phyloP scores from a whole-genome alignment of 2,888 invertebrate species.

The Lasioglossum malachurum region DNA sequence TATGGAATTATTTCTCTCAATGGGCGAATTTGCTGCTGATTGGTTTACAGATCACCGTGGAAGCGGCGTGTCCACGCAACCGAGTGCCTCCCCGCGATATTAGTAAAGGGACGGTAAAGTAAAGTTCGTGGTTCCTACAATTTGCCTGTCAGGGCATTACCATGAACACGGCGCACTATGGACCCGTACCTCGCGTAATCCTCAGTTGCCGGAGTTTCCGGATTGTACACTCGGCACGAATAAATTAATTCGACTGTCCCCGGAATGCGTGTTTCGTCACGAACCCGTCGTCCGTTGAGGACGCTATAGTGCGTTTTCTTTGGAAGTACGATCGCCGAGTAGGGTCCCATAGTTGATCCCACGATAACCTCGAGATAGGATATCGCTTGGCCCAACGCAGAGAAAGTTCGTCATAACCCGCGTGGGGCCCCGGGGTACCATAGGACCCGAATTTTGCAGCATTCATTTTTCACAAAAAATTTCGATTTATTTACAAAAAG shows the following conservation, averaged over 20 bases:
- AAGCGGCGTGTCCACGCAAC: background rate
- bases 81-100: background rate
- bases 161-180: background rate
- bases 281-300: background rate
- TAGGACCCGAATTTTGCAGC: too few species aligned
- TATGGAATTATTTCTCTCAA: conserved; percentile 1
- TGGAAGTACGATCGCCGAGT: conserved; percentile 4
- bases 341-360: background rate
- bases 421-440: too few species aligned
- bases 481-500: too few species aligned
- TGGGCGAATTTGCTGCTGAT: background rate
- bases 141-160: conserved; percentile 4
- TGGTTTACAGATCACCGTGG: conserved; percentile 2
- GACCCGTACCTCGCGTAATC: background rate
- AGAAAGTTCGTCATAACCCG: conserved; percentile 24
- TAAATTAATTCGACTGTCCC: conserved; percentile 3
- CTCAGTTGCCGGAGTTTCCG: conserved; percentile 1
- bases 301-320: background rate
- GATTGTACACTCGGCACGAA: background rate
- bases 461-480: too few species aligned
- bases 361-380: background rate
- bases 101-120: background rate
- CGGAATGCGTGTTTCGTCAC: conserved; percentile 10
- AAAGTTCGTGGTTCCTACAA: conserved; percentile 6
- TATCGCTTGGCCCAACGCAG: background rate